These are phyloP conservation scores for Montipora capricornis DNA, from an alignment of 64 coral and sea anemone genomes.

Conservation along the genomic window DNA sequence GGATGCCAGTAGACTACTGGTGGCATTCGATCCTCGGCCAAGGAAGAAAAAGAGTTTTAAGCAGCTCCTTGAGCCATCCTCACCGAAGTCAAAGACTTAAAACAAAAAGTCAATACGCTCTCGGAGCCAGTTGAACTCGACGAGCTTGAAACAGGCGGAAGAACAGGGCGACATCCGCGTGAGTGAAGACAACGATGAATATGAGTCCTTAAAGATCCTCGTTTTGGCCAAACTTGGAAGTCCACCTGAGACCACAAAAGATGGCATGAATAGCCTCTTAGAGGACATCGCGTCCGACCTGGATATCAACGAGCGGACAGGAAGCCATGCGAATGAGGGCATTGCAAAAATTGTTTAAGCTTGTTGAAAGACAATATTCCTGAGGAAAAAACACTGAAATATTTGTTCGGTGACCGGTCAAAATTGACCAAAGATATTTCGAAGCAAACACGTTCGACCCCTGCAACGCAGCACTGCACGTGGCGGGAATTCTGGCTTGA, in stretches of 20 bases:
- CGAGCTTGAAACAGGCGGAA: not conserved
- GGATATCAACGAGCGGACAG: slow-evolving; percentile 33
- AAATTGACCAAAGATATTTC: slow-evolving; percentile 43
- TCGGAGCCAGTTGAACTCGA: not conserved
- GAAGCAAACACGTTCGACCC: not conserved
- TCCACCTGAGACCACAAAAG: not conserved
- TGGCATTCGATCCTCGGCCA: too few species aligned
- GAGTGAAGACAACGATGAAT: not conserved
- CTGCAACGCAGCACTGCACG: not conserved
- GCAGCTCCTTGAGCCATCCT: not conserved
- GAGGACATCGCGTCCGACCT: slow-evolving; percentile 1
- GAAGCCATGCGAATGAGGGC: not conserved
- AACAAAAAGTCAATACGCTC: not conserved
- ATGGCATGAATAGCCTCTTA: not conserved
- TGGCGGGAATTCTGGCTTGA: not conserved
- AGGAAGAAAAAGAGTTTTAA: too few species aligned
- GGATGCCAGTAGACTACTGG: too few species aligned
- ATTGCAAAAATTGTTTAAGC: not conserved
- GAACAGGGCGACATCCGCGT: not conserved
- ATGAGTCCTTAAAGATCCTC: not conserved
- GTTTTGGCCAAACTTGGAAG: not conserved
- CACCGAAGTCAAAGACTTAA: not conserved
- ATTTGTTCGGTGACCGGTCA: slow-evolving; percentile 35
- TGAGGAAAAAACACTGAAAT: slow-evolving; percentile 2
- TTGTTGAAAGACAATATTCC: slow-evolving; percentile 13